Evolutionary conservation across 1,140 invertebrate species (phyloP), one percentile per base, ranked within the genome.

Genomic region (Lepidurus apus): DNA sequence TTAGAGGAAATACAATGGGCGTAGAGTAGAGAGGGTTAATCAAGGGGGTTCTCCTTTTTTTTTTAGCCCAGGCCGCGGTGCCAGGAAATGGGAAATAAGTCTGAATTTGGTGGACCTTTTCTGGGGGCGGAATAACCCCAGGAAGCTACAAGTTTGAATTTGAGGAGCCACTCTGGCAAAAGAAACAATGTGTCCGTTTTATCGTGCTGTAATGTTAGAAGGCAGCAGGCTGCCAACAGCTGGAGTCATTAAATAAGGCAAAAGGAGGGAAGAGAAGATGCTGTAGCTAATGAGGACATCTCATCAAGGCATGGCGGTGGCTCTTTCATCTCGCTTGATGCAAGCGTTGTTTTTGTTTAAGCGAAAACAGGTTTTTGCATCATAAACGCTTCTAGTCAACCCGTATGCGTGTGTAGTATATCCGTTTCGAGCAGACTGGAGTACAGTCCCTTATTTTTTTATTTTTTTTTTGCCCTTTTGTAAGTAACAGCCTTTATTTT

Each of bases 181-280:
- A 65, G 53, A 65, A 65, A 65, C 53, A 65, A 65, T n/a, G 53
- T 65, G 53, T 65, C 53, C 53, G 21, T 65, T 65, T 65, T 65
- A 65, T 65, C 53, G 53, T 65, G 53, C 53, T 65, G 53, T 65
- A 65, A 65, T 65, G 53, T 65, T 65, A 65, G 53, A 65, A 65
- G 53, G 53, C 53, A 65, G 53, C 53, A 65, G 53, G 53, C 53
- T 65, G 53, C 53, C 21, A 65, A 65, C 53, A 65, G 53, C 53
- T 65, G 53, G 53, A 65, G 53, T 65, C 53, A 65, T 65, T 65
- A 65, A 65, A 65, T 65, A 65, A 65, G 53, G 53, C 53, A 7
- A 65, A n/a, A 21, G 53, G 53, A 65, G 53, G 53, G 8, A 1
- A 21, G 53, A 65, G 53, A 65, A 65, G 53, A 65, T 65, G 53